These are phyloP conservation scores for Hucho hucho DNA, from an alignment of 2,113 vertebrate genomes.

Conservation along the genomic window DNA sequence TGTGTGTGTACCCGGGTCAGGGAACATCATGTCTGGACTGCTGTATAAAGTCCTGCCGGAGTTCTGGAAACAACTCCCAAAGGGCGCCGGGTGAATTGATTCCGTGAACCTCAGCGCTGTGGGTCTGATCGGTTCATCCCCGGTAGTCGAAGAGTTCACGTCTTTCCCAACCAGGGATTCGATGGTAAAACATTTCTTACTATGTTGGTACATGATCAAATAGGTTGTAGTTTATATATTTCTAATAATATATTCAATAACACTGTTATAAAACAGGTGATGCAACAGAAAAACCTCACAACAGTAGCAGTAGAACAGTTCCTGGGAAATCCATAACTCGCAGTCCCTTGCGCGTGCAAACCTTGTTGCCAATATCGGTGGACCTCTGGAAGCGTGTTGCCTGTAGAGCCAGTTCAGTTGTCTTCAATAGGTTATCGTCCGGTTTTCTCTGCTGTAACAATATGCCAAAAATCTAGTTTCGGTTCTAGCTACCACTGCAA, in stretches of 20 bases:
- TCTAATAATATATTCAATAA: conserved; percentile 3
- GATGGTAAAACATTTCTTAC: conserved; percentile 75
- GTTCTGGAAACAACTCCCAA: conserved; percentile 75
- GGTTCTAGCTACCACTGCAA: conserved; percentile 7
- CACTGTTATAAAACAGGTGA: conserved; percentile 5
- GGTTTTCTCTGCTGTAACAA: background rate
- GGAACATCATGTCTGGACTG: conserved; percentile 74
- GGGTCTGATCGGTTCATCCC: conserved; percentile 73
- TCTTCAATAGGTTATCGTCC: background rate
- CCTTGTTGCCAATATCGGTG: background rate
- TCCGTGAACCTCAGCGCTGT: conserved; percentile 72
- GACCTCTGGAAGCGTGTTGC: background rate
- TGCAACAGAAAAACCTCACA: conserved; percentile 34
- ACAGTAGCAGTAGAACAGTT: conserved; percentile 11
- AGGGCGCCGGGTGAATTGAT: conserved; percentile 69
- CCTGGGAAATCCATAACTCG: conserved; percentile 62
- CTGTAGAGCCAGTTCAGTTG: background rate
- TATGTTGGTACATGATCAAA: conserved; percentile 68
- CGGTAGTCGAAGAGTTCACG: conserved; percentile 50
- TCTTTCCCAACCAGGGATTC: conserved; percentile 80
- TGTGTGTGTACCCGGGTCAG: conserved; percentile 67
- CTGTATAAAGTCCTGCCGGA: conserved; percentile 71
- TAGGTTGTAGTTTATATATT: background rate
- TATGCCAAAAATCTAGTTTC: conserved; percentile 4
- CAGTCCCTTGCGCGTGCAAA: conserved; percentile 19